Evolutionary conservation across 2,888 invertebrate species (phyloP).

Genomic region (Latrodectus hesperus): DNA sequence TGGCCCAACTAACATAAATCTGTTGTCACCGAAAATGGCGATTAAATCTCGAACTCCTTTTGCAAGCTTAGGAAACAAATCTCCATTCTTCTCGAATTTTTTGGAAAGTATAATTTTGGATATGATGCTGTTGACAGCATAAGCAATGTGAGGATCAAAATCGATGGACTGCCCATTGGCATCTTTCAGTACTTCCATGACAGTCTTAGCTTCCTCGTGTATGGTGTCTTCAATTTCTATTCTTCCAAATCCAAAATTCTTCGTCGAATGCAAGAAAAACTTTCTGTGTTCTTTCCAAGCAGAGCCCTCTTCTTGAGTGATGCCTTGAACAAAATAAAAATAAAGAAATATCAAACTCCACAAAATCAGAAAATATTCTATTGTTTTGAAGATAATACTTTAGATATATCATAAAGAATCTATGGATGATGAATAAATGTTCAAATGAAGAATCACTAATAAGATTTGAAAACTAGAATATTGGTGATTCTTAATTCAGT

Average conservation of each 20-base stretch:
- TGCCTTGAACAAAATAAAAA: conserved; percentile 76
- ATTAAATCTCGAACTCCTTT: conserved; percentile 8
- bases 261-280: conserved; percentile 81
- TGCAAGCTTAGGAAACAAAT: not conserved
- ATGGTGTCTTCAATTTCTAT: conserved; percentile 29
- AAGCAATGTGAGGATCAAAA: conserved; percentile 79
- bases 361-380: too few relatives aligned
- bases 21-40: not conserved
- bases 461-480: too few relatives aligned
- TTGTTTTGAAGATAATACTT: too few relatives aligned
- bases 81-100: conserved; percentile 9
- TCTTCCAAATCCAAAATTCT: conserved; percentile 76
- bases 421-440: too few relatives aligned
- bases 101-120: conserved; percentile 20
- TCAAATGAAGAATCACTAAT: too few relatives aligned
- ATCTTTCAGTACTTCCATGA: conserved; percentile 27
- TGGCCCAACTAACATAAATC: not conserved
- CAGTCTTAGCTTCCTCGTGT: conserved; percentile 12
- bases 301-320: conserved; percentile 82
- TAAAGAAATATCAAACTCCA: too few relatives aligned
- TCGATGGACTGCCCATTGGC: conserved; percentile 2
- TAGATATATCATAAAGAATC: too few relatives aligned
- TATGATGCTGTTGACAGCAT: conserved; percentile 34
- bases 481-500: too few relatives aligned
- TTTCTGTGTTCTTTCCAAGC: conserved; percentile 82